These are phyloP conservation scores for Anhinga anhinga DNA, from an alignment of 2,113 vertebrate species.

Conservation along the genomic window DNA sequence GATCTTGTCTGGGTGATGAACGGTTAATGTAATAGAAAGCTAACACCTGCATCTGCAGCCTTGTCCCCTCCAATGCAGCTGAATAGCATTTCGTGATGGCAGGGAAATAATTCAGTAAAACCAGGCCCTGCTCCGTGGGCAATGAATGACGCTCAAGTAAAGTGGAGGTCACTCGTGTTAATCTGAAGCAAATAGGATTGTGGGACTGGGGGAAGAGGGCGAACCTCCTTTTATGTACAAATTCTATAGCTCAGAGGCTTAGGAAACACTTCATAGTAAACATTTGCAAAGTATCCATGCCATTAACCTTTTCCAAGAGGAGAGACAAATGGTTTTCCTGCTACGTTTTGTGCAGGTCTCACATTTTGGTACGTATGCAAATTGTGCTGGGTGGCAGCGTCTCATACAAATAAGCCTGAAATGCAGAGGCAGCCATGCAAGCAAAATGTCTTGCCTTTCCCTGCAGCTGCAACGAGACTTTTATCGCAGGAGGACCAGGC, in stretches of 20 bases:
- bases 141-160: slow-evolving; percentile 36
- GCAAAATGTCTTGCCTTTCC: background rate
- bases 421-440: slow-evolving; percentile 29
- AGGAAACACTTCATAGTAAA: slow-evolving; percentile 42
- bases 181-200: slow-evolving; percentile 57
- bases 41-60: slow-evolving; percentile 17
- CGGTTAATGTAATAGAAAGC: background rate
- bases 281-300: slow-evolving; percentile 31
- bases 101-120: slow-evolving; percentile 48
- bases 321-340: slow-evolving; percentile 23
- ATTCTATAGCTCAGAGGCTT: slow-evolving; percentile 48
- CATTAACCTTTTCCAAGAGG: background rate
- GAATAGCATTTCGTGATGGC: slow-evolving; percentile 32
- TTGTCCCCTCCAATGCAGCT: slow-evolving; percentile 31
- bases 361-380: background rate
- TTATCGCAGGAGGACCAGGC: background rate
- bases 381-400: slow-evolving; percentile 1
- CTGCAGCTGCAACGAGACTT: background rate
- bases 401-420: slow-evolving; percentile 48
- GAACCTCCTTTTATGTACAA: slow-evolving; percentile 34
- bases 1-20: background rate
- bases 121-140: background rate
- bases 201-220: background rate
- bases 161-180: slow-evolving; percentile 49
- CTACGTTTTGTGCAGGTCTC: slow-evolving; percentile 2